These are phyloP conservation scores for Arion vulgaris DNA, from an alignment of 1,140 invertebrate species.

Conservation along the genomic window DNA sequence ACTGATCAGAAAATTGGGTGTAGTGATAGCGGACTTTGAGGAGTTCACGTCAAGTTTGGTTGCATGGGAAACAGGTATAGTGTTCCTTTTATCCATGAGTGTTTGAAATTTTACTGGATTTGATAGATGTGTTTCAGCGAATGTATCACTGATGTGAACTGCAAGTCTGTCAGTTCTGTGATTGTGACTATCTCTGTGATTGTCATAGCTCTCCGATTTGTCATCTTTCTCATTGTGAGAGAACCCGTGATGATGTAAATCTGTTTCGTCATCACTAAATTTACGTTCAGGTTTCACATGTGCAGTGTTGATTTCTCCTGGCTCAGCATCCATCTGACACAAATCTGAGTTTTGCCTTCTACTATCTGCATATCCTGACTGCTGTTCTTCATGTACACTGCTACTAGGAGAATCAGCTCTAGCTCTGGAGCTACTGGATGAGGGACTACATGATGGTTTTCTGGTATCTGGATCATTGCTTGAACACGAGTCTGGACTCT, in stretches of 20 bases:
- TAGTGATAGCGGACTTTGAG: neutral
- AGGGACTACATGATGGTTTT: neutral
- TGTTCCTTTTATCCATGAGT: neutral
- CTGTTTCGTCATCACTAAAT: neutral
- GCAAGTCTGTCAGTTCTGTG: neutral
- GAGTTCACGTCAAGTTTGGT: neutral
- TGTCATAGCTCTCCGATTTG: too few relatives aligned
- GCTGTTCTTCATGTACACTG: constrained; percentile 7
- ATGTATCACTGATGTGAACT: neutral
- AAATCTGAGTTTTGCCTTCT: too few relatives aligned
- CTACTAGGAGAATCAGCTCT: neutral
- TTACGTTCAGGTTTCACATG: neutral
- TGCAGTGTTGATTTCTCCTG: neutral
- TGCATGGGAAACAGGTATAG: neutral
- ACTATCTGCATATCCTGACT: neutral
- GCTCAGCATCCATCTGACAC: neutral
- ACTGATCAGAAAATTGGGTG: constrained; percentile 15
- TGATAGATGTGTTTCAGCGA: neutral
- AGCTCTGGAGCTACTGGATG: neutral
- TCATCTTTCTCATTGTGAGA: too few relatives aligned
- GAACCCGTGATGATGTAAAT: neutral
- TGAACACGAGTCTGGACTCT: constrained; percentile 16
- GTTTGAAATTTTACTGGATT: neutral
- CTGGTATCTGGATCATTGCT: neutral
- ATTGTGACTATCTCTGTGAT: neutral